Evolutionary conservation across 1,140 invertebrate genomes (phyloP).

Genomic region (Caenorhabditis elegans): WBcel235 BX284603.4:6795501-6796000

Average conservation of each 20-base stretch:
- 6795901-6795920: conserved; percentile 1
- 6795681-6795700: neutral
- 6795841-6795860: neutral
- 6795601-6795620: too few relatives aligned
- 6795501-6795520: neutral
- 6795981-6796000: neutral
- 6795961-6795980: neutral
- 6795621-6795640: too few relatives aligned
- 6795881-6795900: neutral
- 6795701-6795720: neutral
- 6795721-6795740: neutral
- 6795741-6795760: neutral
- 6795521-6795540: too few relatives aligned
- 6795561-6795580: too few relatives aligned
- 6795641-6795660: too few relatives aligned
- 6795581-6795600: too few relatives aligned
- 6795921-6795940: neutral
- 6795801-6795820: neutral
- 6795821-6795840: neutral
- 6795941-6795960: neutral
- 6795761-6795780: neutral
- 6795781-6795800: neutral
- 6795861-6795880: neutral
- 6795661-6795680: neutral
- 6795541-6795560: too few relatives aligned